Evolutionary conservation across 2,888 invertebrate species (phyloP).

Genomic region (Microdon myrmicae): DNA sequence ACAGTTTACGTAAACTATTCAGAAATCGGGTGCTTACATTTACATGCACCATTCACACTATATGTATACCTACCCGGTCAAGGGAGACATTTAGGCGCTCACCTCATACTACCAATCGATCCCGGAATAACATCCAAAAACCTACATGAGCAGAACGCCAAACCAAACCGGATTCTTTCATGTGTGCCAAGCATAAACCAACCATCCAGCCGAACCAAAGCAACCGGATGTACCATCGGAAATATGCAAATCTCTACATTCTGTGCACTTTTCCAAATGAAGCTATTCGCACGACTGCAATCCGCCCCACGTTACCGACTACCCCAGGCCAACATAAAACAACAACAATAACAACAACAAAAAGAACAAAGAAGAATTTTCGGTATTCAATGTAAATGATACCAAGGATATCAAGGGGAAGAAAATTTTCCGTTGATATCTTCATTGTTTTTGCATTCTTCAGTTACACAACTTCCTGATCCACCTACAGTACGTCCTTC

Average conservation of each 20-base stretch:
- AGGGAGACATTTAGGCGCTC: constrained; percentile 12
- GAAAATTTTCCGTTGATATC: constrained; percentile 12
- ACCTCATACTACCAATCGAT: constrained; percentile 40
- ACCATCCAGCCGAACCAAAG: background rate
- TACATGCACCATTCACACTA: constrained; percentile 15
- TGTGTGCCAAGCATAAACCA: constrained; percentile 1
- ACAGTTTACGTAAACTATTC: constrained; percentile 37
- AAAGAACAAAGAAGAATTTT: constrained; percentile 10
- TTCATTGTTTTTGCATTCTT: constrained; percentile 13
- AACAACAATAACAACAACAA: background rate
- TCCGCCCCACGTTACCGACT: constrained; percentile 1
- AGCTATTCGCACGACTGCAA: constrained; percentile 39
- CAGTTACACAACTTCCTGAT: too few species aligned
- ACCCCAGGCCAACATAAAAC: too few species aligned
- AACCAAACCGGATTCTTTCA: too few species aligned
- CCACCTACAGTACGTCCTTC: background rate
- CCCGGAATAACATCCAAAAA: too few species aligned
- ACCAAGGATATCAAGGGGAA: constrained; percentile 1
- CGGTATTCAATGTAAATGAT: constrained; percentile 33
- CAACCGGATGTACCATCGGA: constrained; percentile 19
- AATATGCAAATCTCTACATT: constrained; percentile 46
- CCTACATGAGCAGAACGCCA: too few species aligned
- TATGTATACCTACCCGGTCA: constrained; percentile 15
- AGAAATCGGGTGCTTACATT: constrained; percentile 32
- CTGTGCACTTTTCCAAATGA: constrained; percentile 44